A percentile compares a stretch with the other conserved stretches of the same genome.
These are phyloP conservation scores for Xenopus laevis DNA, from an alignment of 2,113 vertebrate species.

Conservation along the genomic window DNA sequence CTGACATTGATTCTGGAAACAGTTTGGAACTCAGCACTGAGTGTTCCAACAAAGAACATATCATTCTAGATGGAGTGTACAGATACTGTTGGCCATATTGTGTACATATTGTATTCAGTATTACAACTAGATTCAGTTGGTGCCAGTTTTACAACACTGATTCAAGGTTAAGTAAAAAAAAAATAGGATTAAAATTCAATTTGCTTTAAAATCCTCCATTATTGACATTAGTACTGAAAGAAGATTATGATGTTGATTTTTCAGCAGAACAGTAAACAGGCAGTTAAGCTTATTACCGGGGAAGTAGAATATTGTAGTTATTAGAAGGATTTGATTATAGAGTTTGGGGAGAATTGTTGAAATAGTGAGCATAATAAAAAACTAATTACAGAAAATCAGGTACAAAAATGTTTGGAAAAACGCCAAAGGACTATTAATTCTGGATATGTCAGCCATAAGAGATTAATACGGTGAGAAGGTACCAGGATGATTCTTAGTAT, in stretches of 20 bases:
- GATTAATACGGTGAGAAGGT: too few species aligned
- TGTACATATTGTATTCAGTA: not conserved
- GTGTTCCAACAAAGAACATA: too few species aligned
- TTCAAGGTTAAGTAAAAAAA: conserved; percentile 58
- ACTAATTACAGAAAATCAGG: conserved; percentile 41
- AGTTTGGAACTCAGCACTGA: too few species aligned
- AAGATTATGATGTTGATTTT: conserved; percentile 58
- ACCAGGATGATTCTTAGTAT: too few species aligned
- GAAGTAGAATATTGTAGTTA: conserved; percentile 57
- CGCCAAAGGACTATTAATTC: too few species aligned
- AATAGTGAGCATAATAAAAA: conserved; percentile 53
- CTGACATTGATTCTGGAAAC: too few species aligned
- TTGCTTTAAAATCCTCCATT: conserved; percentile 58
- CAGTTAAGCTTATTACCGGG: conserved; percentile 50
- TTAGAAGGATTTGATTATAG: conserved; percentile 52
- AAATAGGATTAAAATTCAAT: conserved; percentile 59
- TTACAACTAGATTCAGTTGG: conserved; percentile 14
- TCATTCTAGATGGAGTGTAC: too few species aligned
- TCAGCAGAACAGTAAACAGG: conserved; percentile 52
- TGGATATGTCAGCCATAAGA: too few species aligned
- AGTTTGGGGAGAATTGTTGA: conserved; percentile 51
- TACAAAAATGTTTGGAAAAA: too few species aligned
- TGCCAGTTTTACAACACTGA: conserved; percentile 41
- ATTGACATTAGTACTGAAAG: conserved; percentile 60
- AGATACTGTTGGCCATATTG: too few species aligned